phyloP scores from a whole-genome alignment of 2,797 vertebrate species.

The Notamacropus eugenii region DNA sequence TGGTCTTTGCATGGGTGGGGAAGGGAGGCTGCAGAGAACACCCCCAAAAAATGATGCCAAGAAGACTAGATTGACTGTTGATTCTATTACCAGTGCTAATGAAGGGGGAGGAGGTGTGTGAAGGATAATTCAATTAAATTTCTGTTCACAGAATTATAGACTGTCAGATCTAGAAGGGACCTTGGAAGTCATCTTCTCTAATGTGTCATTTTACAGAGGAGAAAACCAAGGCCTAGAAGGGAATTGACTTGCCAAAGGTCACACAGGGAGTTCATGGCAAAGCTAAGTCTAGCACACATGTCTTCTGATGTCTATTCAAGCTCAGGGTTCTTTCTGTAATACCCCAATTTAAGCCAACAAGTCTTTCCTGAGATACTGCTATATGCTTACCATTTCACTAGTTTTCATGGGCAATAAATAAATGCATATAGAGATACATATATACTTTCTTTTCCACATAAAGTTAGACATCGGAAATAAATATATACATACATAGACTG shows the following conservation, averaged over 20 bases:
- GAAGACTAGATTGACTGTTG: not conserved
- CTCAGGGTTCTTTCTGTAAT: not conserved
- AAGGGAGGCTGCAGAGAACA: not conserved
- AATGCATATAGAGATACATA: not conserved
- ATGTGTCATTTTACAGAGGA: not conserved
- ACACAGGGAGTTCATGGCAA: not conserved
- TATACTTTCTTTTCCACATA: not conserved
- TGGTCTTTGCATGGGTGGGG: not conserved
- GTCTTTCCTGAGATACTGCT: not conserved
- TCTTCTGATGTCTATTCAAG: not conserved
- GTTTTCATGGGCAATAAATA: not conserved
- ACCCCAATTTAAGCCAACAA: not conserved
- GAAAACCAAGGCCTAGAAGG: not conserved
- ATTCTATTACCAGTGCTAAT: not conserved
- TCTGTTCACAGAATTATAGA: not conserved
- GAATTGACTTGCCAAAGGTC: not conserved
- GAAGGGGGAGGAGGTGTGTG: not conserved
- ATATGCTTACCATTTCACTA: not conserved
- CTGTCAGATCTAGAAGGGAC: not conserved
- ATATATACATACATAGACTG: not conserved
- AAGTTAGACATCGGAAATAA: not conserved
- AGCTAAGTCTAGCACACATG: not conserved
- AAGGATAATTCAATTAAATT: conserved; percentile 1
- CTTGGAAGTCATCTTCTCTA: not conserved
- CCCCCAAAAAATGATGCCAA: not conserved